Evolutionary conservation across 2,888 invertebrate genomes (phyloP).

Genomic region (Agonopterix arenella): DNA sequence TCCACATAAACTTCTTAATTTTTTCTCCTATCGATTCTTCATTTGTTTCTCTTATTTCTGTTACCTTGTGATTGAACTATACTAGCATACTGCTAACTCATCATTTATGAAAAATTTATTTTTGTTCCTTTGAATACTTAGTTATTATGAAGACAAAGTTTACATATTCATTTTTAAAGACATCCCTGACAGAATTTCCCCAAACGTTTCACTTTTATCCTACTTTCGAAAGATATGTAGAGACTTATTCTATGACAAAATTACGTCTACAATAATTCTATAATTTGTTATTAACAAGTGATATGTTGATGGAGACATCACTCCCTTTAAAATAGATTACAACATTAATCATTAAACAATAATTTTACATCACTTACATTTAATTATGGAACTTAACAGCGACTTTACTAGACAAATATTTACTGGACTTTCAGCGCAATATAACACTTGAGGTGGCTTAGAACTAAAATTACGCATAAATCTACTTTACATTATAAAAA

Average conservation of each 20-base stretch:
- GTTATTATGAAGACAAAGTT: constrained; percentile 33
- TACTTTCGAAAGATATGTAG: constrained; percentile 59
- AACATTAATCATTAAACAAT: constrained; percentile 53
- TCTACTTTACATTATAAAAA: constrained; percentile 51
- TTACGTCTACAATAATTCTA: constrained; percentile 62
- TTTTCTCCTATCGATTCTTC: too few relatives aligned
- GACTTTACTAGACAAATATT: constrained; percentile 40
- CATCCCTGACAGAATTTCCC: constrained; percentile 5
- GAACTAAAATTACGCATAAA: constrained; percentile 52
- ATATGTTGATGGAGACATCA: constrained; percentile 73
- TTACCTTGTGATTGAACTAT: too few relatives aligned
- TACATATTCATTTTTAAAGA: constrained; percentile 30
- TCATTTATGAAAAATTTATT: not conserved
- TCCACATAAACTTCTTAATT: too few relatives aligned
- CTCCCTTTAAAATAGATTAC: constrained; percentile 60
- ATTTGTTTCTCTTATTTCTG: too few relatives aligned
- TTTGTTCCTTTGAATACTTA: constrained; percentile 4
- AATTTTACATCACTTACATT: constrained; percentile 45
- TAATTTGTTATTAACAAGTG: constrained; percentile 75
- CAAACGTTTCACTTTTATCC: constrained; percentile 15
- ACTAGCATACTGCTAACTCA: constrained; percentile 12
- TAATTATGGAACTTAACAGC: constrained; percentile 47
- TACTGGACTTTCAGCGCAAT: constrained; percentile 43
- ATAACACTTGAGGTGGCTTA: constrained; percentile 68
- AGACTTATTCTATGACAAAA: constrained; percentile 63